These are phyloP conservation scores for Rhinoderma darwinii DNA, from an alignment of 2,113 vertebrate genomes.

Conservation along the genomic window DNA sequence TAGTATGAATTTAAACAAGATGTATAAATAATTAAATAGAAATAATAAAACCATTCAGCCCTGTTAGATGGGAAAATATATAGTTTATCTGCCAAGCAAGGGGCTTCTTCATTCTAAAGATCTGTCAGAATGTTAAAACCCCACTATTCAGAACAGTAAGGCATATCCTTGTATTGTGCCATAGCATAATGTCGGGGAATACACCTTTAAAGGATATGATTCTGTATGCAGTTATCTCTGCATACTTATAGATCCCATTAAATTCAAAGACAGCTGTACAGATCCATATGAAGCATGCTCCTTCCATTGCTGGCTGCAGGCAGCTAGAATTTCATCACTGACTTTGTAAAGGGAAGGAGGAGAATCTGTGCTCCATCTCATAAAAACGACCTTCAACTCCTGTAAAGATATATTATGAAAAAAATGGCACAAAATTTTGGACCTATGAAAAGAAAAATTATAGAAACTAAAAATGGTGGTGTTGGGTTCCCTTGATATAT, in stretches of 20 bases:
- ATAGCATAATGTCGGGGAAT: not conserved
- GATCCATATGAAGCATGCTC: not conserved
- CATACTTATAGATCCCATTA: not conserved
- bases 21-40: slow-evolving; percentile 23
- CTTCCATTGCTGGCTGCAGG: not conserved
- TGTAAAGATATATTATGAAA: too few species aligned
- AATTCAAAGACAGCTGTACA: not conserved
- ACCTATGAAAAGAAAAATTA: too few species aligned
- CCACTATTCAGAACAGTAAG: not conserved
- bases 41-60: not conserved
- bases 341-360: not conserved
- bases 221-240: not conserved
- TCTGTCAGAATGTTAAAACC: not conserved
- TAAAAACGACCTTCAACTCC: too few species aligned
- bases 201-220: not conserved
- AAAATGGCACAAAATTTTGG: too few species aligned
- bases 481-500: too few species aligned
- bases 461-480: too few species aligned
- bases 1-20: slow-evolving; percentile 22
- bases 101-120: not conserved
- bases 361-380: too few species aligned
- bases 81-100: not conserved
- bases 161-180: not conserved
- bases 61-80: not conserved
- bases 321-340: not conserved